phyloP scores from a whole-genome alignment of 2,113 vertebrate species.

The Phalacrocorax carbo region DNA sequence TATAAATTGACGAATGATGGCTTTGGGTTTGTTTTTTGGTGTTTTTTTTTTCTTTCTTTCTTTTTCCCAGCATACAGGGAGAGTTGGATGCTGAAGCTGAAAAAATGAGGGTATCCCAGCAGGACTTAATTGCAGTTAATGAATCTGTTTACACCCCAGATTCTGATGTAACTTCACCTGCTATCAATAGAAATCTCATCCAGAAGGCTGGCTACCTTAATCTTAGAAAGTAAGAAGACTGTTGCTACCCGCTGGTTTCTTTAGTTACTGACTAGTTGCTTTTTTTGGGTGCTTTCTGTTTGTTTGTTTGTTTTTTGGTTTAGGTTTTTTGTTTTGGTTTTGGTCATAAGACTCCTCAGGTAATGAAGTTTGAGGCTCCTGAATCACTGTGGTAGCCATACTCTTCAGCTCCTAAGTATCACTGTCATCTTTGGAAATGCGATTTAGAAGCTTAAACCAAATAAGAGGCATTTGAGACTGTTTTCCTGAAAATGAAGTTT shows the following conservation, averaged over 20 bases:
- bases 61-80: constrained; percentile 81
- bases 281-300: too few species aligned
- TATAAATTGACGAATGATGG: not conserved
- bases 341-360: not conserved
- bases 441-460: not conserved
- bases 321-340: too few species aligned
- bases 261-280: not conserved
- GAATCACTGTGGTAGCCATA: not conserved
- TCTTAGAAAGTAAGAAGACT: constrained; percentile 87
- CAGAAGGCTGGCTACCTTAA: constrained; percentile 98
- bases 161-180: constrained; percentile 75
- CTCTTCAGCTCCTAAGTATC: not conserved
- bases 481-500: not conserved
- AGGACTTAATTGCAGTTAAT: constrained; percentile 87
- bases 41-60: not conserved
- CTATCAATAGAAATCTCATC: constrained; percentile 90
- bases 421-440: not conserved
- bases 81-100: constrained; percentile 90
- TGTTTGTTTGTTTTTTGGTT: too few species aligned
- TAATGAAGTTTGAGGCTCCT: not conserved
- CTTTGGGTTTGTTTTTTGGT: not conserved
- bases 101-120: constrained; percentile 86
- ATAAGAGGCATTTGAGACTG: not conserved
- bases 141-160: constrained; percentile 91
- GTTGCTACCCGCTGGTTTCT: not conserved